Percentiles rank a stretch among this genome's conserved stretches.
These are phyloP conservation scores for Trematomus loennbergii DNA, from an alignment of 2,113 vertebrate genomes.

Conservation along the genomic window DNA sequence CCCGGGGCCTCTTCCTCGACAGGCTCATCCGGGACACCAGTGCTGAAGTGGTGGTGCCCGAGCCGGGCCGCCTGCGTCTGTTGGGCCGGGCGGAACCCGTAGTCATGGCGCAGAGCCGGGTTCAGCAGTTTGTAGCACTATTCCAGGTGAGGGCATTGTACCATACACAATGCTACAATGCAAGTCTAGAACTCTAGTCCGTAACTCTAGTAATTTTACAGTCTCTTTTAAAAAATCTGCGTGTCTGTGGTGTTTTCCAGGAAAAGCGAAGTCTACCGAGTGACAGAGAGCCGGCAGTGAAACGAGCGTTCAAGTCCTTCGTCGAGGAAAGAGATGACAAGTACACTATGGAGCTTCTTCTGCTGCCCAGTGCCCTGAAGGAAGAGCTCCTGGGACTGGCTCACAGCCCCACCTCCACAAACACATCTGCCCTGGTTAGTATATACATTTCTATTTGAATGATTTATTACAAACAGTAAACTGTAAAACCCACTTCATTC, in stretches of 20 bases:
- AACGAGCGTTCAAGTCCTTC: constrained; percentile 91
- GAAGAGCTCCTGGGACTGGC: constrained; percentile 91
- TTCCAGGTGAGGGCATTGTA: constrained; percentile 83
- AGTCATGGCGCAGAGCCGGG: constrained; percentile 94
- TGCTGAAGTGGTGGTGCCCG: constrained; percentile 90
- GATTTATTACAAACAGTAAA: not conserved
- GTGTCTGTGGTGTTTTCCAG: constrained; percentile 52
- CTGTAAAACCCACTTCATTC: too few species aligned
- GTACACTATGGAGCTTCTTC: constrained; percentile 95
- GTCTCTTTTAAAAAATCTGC: not conserved
- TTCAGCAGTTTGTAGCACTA: constrained; percentile 95
- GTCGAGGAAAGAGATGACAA: constrained; percentile 94
- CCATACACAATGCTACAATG: not conserved
- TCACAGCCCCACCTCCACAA: constrained; percentile 74
- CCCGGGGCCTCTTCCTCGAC: constrained; percentile 91
- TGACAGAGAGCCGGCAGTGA: constrained; percentile 88
- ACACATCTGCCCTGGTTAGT: constrained; percentile 63
- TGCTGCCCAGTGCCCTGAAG: constrained; percentile 94
- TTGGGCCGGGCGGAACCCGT: constrained; percentile 91
- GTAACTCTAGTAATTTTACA: not conserved
- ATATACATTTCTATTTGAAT: not conserved
- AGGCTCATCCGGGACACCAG: constrained; percentile 92
- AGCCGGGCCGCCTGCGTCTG: constrained; percentile 89
- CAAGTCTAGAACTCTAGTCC: not conserved
- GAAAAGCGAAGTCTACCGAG: constrained; percentile 87